Percentiles rank a stretch among this genome's conserved stretches.
Conservation (phyloP, 2,113 vertebrate genomes). For the Notarius quadriscutis region DNA sequence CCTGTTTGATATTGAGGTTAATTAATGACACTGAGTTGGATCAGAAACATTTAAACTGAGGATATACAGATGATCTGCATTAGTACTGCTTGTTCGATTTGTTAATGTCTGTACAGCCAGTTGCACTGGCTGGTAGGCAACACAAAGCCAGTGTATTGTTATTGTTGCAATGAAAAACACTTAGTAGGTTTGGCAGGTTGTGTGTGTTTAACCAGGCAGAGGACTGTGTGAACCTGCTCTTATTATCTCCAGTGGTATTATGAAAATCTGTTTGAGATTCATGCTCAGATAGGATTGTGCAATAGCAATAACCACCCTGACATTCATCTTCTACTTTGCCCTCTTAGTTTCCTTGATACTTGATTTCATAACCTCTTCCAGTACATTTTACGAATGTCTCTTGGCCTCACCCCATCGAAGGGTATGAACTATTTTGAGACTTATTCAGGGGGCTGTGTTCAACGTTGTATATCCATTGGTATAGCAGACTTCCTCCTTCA, state of each 20-base stretch:
- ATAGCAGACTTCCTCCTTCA: background rate
- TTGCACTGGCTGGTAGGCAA: background rate
- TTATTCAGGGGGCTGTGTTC: background rate
- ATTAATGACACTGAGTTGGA: background rate
- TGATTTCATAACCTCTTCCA: conserved; percentile 41
- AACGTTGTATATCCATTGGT: background rate
- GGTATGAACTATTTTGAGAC: conserved; percentile 27
- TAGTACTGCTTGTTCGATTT: background rate
- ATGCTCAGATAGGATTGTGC: conserved; percentile 21
- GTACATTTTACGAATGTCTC: conserved; percentile 1
- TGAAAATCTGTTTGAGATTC: conserved; percentile 16
- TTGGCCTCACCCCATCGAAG: conserved; percentile 16
- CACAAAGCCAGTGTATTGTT: background rate
- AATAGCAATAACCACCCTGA: conserved; percentile 14
- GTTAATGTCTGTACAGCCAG: background rate
- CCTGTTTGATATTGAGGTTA: background rate
- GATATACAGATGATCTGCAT: background rate
- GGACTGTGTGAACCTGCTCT: conserved; percentile 3
- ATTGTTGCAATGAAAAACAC: background rate
- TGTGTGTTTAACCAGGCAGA: background rate
- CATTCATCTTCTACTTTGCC: conserved; percentile 25
- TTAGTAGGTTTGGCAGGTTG: background rate
- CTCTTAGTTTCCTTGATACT: conserved; percentile 19
- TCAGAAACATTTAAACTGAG: background rate
- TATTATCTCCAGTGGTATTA: background rate